Evolutionary conservation across 2,888 invertebrate genomes (phyloP).

Genomic region (Xylocampa areola): DNA sequence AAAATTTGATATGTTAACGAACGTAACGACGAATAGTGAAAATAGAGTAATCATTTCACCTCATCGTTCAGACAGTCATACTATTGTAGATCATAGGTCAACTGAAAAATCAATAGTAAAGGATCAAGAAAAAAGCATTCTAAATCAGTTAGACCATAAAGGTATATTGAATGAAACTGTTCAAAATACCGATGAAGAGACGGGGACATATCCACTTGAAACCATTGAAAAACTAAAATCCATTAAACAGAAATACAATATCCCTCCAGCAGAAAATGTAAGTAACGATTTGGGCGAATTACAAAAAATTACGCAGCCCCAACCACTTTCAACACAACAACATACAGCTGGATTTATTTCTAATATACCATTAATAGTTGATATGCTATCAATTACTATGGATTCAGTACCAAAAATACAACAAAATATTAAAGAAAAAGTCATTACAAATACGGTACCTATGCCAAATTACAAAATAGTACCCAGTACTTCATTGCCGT

Average conservation of each 20-base stretch:
- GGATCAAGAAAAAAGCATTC: background rate
- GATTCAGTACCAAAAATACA: background rate
- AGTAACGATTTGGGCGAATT: background rate
- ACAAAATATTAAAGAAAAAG: background rate
- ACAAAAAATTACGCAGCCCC: background rate
- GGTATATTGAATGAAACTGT: background rate
- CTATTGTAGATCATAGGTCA: background rate
- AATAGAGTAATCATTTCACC: background rate
- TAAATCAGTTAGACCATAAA: background rate
- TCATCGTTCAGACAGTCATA: background rate
- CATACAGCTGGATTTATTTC: slow-evolving; percentile 3
- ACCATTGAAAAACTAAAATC: background rate
- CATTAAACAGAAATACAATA: background rate
- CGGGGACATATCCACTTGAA: background rate
- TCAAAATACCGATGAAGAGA: background rate
- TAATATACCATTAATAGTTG: background rate
- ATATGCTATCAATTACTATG: slow-evolving; percentile 1
- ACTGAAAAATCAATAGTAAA: slow-evolving; percentile 1
- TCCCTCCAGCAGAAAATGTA: background rate
- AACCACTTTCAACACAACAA: background rate
- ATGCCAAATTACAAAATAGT: background rate
- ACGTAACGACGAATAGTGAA: background rate
- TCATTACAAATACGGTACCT: background rate
- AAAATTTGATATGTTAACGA: slow-evolving; percentile 1
- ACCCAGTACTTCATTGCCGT: slow-evolving; percentile 4